phyloP scores from a whole-genome alignment of 2,888 invertebrate species.

The Limnephilus rhombicus region DNA sequence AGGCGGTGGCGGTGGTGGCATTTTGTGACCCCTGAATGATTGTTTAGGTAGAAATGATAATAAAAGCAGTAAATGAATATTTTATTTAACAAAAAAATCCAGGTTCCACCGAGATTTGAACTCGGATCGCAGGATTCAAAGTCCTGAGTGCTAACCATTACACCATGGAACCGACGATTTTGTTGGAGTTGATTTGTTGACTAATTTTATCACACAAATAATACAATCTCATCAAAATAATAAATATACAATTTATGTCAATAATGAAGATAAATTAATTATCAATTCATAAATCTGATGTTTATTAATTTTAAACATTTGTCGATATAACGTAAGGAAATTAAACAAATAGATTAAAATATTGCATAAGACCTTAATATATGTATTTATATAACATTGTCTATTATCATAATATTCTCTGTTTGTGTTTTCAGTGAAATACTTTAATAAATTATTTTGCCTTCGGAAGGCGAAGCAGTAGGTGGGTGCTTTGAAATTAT shows the following conservation, averaged over 20 bases:
- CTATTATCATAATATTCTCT: background rate
- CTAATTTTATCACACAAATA: background rate
- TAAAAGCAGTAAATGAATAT: background rate
- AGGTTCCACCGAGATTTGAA: constrained; percentile 81
- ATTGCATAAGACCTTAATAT: no score
- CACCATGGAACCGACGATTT: constrained; percentile 77
- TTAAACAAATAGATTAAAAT: background rate
- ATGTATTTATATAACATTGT: background rate
- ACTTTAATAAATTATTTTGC: no score
- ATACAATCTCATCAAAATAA: background rate
- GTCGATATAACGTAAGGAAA: background rate
- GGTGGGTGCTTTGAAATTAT: no score
- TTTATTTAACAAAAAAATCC: background rate
- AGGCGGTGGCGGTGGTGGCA: no score
- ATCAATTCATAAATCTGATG: background rate
- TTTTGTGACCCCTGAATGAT: background rate
- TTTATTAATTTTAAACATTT: background rate
- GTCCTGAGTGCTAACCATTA: constrained; percentile 83
- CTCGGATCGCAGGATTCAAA: constrained; percentile 81
- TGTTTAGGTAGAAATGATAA: background rate
- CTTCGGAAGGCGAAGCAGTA: no score
- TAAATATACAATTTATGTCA: background rate
- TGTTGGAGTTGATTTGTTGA: background rate
- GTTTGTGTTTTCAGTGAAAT: no score
- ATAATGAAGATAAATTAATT: background rate